A percentile compares a stretch with the other conserved stretches of the same genome.
phyloP scores from a whole-genome alignment of 2,888 invertebrate species.

The Sarcophaga rosellei region DNA sequence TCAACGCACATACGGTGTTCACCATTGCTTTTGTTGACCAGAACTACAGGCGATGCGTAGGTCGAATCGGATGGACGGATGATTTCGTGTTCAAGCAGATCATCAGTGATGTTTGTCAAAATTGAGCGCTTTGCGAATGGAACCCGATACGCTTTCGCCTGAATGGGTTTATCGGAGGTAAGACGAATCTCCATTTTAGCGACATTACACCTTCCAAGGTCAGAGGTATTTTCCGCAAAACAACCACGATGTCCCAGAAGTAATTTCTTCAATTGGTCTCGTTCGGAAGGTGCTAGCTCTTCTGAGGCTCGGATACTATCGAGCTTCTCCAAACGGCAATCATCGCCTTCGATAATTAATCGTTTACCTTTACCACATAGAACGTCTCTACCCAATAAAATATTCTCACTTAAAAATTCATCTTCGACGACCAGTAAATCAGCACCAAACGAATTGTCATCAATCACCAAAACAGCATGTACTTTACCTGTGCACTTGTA shows the following conservation, averaged over 20 bases:
- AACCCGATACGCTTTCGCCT: slow-evolving; percentile 52
- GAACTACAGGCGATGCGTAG: slow-evolving; percentile 41
- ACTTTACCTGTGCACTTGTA: slow-evolving; percentile 49
- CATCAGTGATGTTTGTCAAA: too few relatives aligned
- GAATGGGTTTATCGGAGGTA: slow-evolving; percentile 28
- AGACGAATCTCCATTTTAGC: slow-evolving; percentile 48
- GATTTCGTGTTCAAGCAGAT: too few relatives aligned
- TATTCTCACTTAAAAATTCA: slow-evolving; percentile 45
- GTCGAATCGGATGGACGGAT: too few relatives aligned
- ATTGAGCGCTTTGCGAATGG: slow-evolving; percentile 6
- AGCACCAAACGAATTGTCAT: slow-evolving; percentile 23
- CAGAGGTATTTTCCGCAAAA: slow-evolving; percentile 32
- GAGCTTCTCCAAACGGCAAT: background rate
- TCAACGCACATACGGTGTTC: slow-evolving; percentile 60
- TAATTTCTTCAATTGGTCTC: slow-evolving; percentile 4
- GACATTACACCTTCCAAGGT: slow-evolving; percentile 23
- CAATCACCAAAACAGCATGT: slow-evolving; percentile 45
- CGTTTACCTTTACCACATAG: too few relatives aligned
- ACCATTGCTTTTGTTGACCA: slow-evolving; percentile 57
- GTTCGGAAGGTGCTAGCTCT: background rate
- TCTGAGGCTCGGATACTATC: background rate
- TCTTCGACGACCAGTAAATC: slow-evolving; percentile 29
- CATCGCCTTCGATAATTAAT: too few relatives aligned
- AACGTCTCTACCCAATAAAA: slow-evolving; percentile 53
- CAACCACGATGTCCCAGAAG: background rate